Evolutionary conservation across 2,113 vertebrate genomes (phyloP).

Genomic region (Ceyx cyanopectus): DNA sequence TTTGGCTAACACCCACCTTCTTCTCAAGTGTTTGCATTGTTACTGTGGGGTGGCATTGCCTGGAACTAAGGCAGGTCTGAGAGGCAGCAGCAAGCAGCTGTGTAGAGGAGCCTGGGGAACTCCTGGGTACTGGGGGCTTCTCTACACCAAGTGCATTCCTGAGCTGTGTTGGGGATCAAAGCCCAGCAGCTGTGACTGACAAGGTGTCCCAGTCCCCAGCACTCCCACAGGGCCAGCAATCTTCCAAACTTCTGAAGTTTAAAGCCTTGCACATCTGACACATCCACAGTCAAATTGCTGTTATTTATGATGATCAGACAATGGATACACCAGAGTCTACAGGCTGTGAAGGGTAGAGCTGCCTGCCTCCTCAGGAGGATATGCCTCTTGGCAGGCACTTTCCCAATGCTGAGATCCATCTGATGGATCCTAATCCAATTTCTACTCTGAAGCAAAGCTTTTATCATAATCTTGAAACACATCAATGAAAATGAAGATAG

Average conservation of each 20-base stretch:
- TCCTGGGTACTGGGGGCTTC: not conserved
- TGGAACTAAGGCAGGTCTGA: not conserved
- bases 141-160: fast-evolving
- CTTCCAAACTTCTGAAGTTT: not conserved
- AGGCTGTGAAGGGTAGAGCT: not conserved
- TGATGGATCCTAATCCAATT: not conserved
- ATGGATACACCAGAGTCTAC: not conserved
- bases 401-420: not conserved
- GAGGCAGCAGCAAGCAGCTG: not conserved
- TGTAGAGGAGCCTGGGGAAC: not conserved
- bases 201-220: not conserved
- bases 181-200: not conserved
- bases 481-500: not conserved
- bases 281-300: not conserved
- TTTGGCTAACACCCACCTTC: not conserved
- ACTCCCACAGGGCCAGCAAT: not conserved
- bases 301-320: not conserved
- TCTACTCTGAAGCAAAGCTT: not conserved
- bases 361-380: not conserved
- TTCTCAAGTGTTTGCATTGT: not conserved
- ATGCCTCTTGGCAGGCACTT: not conserved
- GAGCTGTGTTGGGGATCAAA: not conserved
- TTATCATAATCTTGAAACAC: not conserved
- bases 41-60: not conserved
- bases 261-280: not conserved